Evolutionary conservation across 2,113 vertebrate genomes (phyloP).

Genomic region (Prionailurus bengalensis): DNA sequence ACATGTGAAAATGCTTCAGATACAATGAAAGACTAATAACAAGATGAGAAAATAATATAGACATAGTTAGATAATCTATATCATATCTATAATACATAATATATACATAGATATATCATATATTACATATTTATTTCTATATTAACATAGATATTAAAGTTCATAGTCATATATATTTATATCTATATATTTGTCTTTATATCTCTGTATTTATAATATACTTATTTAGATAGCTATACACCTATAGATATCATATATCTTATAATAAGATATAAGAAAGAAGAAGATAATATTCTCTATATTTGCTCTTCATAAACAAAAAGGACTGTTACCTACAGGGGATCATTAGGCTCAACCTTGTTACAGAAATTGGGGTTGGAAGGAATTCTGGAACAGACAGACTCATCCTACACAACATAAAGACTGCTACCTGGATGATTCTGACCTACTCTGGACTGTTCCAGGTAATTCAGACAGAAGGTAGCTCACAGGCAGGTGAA

Average conservation of each 20-base stretch:
- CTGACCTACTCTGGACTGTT: neutral
- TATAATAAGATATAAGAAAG: neutral
- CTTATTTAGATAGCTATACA: too few relatives aligned
- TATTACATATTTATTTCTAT: neutral
- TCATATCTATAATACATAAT: too few relatives aligned
- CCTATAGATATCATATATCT: too few relatives aligned
- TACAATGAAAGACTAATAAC: neutral
- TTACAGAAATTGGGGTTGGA: neutral
- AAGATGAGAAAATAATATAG: neutral
- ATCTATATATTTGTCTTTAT: neutral
- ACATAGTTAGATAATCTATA: neutral
- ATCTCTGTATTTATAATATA: neutral
- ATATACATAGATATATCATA: neutral
- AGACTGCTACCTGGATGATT: neutral
- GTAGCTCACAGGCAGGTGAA: neutral
- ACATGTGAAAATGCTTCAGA: neutral
- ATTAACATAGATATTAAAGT: too few relatives aligned
- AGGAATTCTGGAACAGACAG: neutral
- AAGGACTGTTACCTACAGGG: neutral
- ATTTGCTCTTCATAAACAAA: neutral
- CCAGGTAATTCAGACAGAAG: neutral
- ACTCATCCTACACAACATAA: neutral
- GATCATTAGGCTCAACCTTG: neutral
- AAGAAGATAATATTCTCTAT: neutral
- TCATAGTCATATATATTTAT: too few relatives aligned